Base-by-base conservation (phyloP, 2,888 invertebrate genomes). In the Cotesia congregata region DNA sequence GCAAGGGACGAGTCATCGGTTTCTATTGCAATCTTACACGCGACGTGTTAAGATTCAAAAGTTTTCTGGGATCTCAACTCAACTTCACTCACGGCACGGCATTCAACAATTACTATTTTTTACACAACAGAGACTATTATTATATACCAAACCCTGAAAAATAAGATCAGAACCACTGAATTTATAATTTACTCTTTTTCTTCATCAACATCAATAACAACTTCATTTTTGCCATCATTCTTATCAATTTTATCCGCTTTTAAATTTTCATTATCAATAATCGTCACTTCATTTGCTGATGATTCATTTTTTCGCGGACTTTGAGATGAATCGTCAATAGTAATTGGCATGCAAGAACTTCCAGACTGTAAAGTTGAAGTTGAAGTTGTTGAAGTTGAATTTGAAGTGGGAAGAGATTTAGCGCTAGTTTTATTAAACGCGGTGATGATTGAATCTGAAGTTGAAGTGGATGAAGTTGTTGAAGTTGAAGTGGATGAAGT, bases 371-470 rank as follows among this genome's bases (percentile, higher is more conserved):
- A 9, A 41, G 41, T 17, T 17, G 17, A 17, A 17, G 17, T 17
- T 17, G 17, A 17, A 17, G 17, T 17, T 0, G 17, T 17, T n/a
- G n/a, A n/a, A 17, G 0, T 17, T 17, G 17, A 17, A 17, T 0
- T 17, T 17, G 17, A 17, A 17, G 17, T 17, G 17, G 17, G 41
- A 41, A 17, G 62, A 17, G 62, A 38, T 38, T 60, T 61, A 12
- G 9, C 70, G 20, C 0, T 80, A 67, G 59, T 30, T 74, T 76
- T 81, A 4, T 78, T 67, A n/a, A 82, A 79, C 1, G 82, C 80
- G 17, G 62, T 69, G 30, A 77, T n/a, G 12, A 77, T 80, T 15
- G 85, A 82, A 6, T 84, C 79, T 75, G 41, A 6, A 41, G 41
- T 9, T 5, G 17, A 17, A 17, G 17, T 17, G 0, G 41, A 41